These are phyloP conservation scores for Euthynnus affinis DNA, from an alignment of 2,797 vertebrate genomes.

Conservation along the genomic window DNA sequence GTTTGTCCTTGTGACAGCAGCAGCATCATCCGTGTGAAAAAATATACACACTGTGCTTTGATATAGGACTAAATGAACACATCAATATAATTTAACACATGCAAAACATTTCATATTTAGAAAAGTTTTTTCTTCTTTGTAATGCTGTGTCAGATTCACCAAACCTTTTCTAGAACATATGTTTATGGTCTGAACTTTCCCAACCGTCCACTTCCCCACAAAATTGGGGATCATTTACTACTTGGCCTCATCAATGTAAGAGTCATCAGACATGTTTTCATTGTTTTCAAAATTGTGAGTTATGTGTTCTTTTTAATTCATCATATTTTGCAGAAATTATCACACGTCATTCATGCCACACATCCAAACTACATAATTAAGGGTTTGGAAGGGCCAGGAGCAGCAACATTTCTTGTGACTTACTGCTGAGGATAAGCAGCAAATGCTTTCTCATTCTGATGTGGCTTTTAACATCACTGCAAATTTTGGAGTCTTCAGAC, in stretches of 20 bases:
- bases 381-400: slow-evolving; percentile 10
- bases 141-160: slow-evolving; percentile 5
- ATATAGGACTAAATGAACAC: no score
- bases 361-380: slow-evolving; percentile 25
- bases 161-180: slow-evolving; percentile 10
- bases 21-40: neutral
- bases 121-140: no score
- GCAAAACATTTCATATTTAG: no score
- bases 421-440: slow-evolving; percentile 22
- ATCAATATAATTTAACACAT: no score
- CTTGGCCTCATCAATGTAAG: slow-evolving; percentile 21
- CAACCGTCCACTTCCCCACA: slow-evolving; percentile 17
- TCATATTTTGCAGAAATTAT: slow-evolving; percentile 27
- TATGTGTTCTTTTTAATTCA: slow-evolving; percentile 36
- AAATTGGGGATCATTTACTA: slow-evolving; percentile 2
- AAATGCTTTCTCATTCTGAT: slow-evolving; percentile 11
- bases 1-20: neutral
- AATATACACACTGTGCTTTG: no score
- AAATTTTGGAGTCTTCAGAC: slow-evolving; percentile 1
- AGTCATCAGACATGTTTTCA: neutral
- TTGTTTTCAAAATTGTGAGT: slow-evolving; percentile 12
- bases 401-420: slow-evolving; percentile 9
- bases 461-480: slow-evolving; percentile 7
- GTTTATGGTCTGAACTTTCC: slow-evolving; percentile 20
- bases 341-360: slow-evolving; percentile 22